phyloP scores from a whole-genome alignment of 92 coral and sea anemone species.

The Actinostola sp. region DNA sequence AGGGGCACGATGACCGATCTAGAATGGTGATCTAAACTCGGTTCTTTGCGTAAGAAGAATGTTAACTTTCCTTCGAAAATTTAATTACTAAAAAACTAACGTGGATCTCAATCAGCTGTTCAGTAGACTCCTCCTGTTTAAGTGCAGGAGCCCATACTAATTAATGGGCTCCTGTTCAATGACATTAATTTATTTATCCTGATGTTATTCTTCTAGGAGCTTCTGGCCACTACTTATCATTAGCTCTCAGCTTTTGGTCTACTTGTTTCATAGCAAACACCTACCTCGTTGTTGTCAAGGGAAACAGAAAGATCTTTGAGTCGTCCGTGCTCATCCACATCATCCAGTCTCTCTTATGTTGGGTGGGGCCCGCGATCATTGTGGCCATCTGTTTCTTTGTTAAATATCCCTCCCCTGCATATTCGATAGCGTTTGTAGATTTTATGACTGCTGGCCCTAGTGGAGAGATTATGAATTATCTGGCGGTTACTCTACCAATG shows the following conservation, averaged over 20 bases:
- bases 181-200: too few species aligned
- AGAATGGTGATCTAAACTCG: too few species aligned
- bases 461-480: slow-evolving; percentile 62
- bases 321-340: slow-evolving; percentile 58
- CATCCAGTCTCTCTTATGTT: slow-evolving; percentile 69
- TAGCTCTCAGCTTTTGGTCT: slow-evolving; percentile 87
- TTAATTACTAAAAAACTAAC: too few species aligned
- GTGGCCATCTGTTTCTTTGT: slow-evolving; percentile 69
- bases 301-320: slow-evolving; percentile 63
- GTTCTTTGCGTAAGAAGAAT: too few species aligned
- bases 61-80: too few species aligned
- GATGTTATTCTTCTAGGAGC: slow-evolving; percentile 88
- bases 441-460: slow-evolving; percentile 67
- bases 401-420: slow-evolving; percentile 82
- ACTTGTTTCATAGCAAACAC: slow-evolving; percentile 89
- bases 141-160: too few species aligned
- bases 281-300: slow-evolving; percentile 78
- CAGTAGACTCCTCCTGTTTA: too few species aligned
- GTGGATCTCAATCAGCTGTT: too few species aligned
- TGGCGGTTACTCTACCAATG: slow-evolving; percentile 82
- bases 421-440: slow-evolving; percentile 75
- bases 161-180: too few species aligned
- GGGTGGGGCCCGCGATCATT: slow-evolving; percentile 83
- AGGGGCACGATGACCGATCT: too few species aligned
- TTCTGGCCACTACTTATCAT: slow-evolving; percentile 72